Base-by-base conservation (phyloP, 2,797 vertebrate species). In the Nyctalus aviator region DNA sequence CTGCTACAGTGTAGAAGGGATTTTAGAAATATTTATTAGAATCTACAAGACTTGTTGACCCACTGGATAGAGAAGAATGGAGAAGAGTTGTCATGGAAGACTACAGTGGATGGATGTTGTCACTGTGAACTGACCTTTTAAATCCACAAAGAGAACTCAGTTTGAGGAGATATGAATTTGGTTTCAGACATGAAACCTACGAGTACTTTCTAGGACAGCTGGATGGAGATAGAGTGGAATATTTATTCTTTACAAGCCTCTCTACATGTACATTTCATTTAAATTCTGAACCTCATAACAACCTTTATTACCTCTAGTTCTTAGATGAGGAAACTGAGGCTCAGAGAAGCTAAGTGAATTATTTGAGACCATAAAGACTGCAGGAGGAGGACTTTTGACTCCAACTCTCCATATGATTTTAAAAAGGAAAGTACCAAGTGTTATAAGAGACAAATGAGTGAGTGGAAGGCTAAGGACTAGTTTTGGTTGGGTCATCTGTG, bases 21-120 rank as follows among this genome's bases (percentile, higher is more conserved):
- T 27, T 48, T 82, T 82, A 35, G 69, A 94, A 83, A n/a, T 50
- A 37, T 59, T 76, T 48, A 23, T 83, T 68, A 73, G 25, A 25
- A 17, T 41, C 13, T 27, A 14, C 2, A 79, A 75, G 69, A 69
- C 9, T 35, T 53, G 13, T 23, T 48, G 23, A 23, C 1, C 27
- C 18, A 30, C n/a, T 30, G 7, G 37, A 18, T 32, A 11, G 4
- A 18, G 57, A 11, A 53, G 8, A 21, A n/a, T 6, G 37, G n/a
- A 48, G 59, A 27, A 44, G 59, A 72, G 15, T 23, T 81, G 20
- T 3, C 6, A 53, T 41, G 44, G 20, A 46, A 57, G 30, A 76
- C 20, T 0, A 2, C 2, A 11, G 21, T 23, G 17, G 8, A 20
- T 30, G 25, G 35, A 7, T 13, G 30, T 7, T 50, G 1, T 62